Evolutionary conservation across 1,140 invertebrate species (phyloP).

Genomic region (Conopomorpha cramerella): DNA sequence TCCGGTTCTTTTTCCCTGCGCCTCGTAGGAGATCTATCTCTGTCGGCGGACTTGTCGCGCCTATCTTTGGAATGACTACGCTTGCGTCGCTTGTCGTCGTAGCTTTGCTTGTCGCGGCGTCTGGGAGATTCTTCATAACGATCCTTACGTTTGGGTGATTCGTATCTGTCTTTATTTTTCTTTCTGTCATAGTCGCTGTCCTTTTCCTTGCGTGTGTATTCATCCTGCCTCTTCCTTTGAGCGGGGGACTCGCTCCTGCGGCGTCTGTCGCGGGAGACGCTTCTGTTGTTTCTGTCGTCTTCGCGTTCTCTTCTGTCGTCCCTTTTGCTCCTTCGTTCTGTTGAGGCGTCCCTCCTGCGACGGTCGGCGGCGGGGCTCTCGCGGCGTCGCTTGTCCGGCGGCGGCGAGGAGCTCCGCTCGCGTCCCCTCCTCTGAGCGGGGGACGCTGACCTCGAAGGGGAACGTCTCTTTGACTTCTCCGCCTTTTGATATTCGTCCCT

Average conservation of each 20-base stretch:
- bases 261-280: constrained; percentile 10
- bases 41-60: constrained; percentile 20
- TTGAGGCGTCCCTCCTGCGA: background rate
- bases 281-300: constrained; percentile 12
- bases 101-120: constrained; percentile 6
- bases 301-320: constrained; percentile 9
- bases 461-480: constrained; percentile 13
- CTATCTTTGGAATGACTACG: background rate
- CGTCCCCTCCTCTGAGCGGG: constrained; percentile 20
- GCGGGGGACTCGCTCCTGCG: constrained; percentile 23
- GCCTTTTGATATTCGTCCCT: constrained; percentile 16
- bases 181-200: constrained; percentile 19
- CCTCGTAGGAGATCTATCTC: constrained; percentile 16
- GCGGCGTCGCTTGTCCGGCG: constrained; percentile 30
- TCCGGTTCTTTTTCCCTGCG: constrained; percentile 14
- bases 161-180: constrained; percentile 17
- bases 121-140: constrained; percentile 13
- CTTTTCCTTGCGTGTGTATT: constrained; percentile 14
- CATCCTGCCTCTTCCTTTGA: constrained; percentile 16
- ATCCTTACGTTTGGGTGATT: constrained; percentile 11
- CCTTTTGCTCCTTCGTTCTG: background rate
- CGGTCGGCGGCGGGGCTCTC: constrained; percentile 12
- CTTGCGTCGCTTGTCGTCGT: constrained; percentile 11
- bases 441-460: constrained; percentile 13
- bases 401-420: constrained; percentile 22